A percentile compares a stretch with the other conserved stretches of the same genome.
Conservation (phyloP, 2,113 vertebrate species). For the Xyrauchen texanus region DNA sequence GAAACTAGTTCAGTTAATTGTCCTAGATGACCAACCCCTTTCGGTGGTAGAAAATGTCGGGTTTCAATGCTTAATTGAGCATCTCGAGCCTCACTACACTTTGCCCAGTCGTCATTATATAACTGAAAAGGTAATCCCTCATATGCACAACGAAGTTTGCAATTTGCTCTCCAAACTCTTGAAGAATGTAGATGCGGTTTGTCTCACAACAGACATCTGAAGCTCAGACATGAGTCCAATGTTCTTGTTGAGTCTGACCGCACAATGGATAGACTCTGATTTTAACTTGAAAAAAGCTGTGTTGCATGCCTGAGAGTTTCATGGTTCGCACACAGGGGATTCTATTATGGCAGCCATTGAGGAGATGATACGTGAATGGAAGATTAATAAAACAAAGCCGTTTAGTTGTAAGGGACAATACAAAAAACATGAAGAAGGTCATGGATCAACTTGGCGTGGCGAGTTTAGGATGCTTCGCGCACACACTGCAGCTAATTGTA, state of each 20-base stretch:
- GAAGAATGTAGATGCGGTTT: too few species aligned
- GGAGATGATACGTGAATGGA: neutral
- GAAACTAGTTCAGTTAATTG: neutral
- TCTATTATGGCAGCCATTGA: neutral
- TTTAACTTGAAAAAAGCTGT: neutral
- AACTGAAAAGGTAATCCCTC: too few species aligned
- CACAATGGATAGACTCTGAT: neutral
- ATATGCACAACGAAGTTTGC: too few species aligned
- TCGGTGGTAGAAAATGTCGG: conserved; percentile 39
- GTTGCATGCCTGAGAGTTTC: neutral
- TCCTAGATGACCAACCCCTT: conserved; percentile 45
- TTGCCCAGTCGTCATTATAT: too few species aligned
- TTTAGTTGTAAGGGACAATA: neutral
- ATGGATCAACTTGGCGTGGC: too few species aligned
- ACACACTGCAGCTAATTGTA: too few species aligned
- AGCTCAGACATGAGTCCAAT: too few species aligned
- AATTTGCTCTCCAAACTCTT: too few species aligned
- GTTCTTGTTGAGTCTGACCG: too few species aligned
- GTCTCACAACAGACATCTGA: too few species aligned
- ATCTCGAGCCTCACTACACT: conserved; percentile 31
- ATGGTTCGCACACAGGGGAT: neutral
- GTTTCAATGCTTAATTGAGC: conserved; percentile 28
- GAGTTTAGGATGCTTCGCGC: neutral
- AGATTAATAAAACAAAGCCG: neutral
- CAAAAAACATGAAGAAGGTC: too few species aligned